Percentiles rank a stretch among this genome's conserved stretches.
phyloP scores from a whole-genome alignment of 1,140 invertebrate species.

The Pectinophora gossypiella region DNA sequence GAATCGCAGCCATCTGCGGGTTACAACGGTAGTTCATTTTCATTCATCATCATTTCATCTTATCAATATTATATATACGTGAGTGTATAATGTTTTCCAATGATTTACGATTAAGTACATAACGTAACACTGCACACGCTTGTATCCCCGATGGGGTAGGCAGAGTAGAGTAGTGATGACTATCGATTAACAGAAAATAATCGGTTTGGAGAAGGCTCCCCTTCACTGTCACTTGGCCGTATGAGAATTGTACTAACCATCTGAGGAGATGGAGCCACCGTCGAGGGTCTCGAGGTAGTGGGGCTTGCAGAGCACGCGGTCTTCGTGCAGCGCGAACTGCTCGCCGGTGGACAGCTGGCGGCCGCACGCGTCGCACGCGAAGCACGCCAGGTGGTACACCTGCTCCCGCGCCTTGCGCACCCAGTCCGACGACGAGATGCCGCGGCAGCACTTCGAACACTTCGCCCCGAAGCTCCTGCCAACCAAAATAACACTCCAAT shows the following conservation, averaged over 20 bases:
- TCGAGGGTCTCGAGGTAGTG: conserved; percentile 97
- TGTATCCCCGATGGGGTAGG: too few species aligned
- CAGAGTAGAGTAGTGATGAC: too few species aligned
- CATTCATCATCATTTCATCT: too few species aligned
- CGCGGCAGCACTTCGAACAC: conserved; percentile 95
- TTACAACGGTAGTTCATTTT: not conserved
- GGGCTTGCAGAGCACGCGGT: conserved; percentile 94
- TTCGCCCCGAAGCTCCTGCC: conserved; percentile 96
- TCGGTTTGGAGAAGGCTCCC: too few species aligned
- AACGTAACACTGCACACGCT: too few species aligned
- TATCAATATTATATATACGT: too few species aligned
- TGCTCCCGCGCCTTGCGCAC: conserved; percentile 94
- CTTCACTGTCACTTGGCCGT: too few species aligned
- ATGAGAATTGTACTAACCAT: conserved; percentile 78
- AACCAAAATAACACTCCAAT: too few species aligned
- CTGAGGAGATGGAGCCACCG: conserved; percentile 90
- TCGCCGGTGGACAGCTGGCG: conserved; percentile 97
- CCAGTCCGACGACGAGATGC: conserved; percentile 97
- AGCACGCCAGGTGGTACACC: conserved; percentile 98
- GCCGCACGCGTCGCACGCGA: conserved; percentile 98
- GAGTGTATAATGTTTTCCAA: too few species aligned
- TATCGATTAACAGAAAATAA: too few species aligned
- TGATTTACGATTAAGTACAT: too few species aligned
- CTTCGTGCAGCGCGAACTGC: conserved; percentile 96
- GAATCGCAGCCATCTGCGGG: conserved; percentile 88